Evolutionary conservation across 1,140 invertebrate species (phyloP).

Genomic region (Atta cephalotes): DNA sequence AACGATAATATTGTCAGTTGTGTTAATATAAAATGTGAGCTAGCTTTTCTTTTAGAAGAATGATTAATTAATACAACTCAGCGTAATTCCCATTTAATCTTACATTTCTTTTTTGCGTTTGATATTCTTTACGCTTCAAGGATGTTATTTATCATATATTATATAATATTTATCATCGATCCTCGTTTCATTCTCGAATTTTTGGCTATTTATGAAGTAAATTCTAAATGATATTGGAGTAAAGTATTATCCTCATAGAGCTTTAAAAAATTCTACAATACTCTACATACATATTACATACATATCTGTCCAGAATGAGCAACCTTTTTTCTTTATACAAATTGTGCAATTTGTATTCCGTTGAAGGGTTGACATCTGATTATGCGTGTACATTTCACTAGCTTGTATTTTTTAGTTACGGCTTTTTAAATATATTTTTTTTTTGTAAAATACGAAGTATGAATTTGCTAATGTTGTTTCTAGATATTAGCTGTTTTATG

Average conservation of each 20-base stretch:
- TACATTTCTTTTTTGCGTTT: slow-evolving; percentile 24
- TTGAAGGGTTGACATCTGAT: slow-evolving; percentile 63
- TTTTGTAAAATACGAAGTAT: neutral
- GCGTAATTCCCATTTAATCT: slow-evolving; percentile 34
- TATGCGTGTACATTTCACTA: slow-evolving; percentile 45
- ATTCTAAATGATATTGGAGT: neutral
- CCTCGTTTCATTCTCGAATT: neutral
- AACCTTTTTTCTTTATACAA: slow-evolving; percentile 71
- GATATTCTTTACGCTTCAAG: slow-evolving; percentile 14
- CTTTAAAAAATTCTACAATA: too few species aligned
- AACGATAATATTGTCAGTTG: slow-evolving; percentile 44
- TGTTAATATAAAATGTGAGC: slow-evolving; percentile 32
- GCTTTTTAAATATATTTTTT: neutral
- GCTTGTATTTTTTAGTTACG: slow-evolving; percentile 23
- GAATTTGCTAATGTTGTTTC: neutral
- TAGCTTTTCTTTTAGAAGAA: slow-evolving; percentile 15
- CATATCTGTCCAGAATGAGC: neutral
- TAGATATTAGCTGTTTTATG: neutral
- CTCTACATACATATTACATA: too few species aligned
- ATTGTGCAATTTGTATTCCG: slow-evolving; percentile 76
- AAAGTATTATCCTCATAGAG: slow-evolving; percentile 36
- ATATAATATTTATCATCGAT: too few species aligned
- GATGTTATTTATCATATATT: slow-evolving; percentile 24
- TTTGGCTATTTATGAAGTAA: neutral
- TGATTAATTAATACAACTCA: slow-evolving; percentile 57